These are phyloP conservation scores for Peucedramus taeniatus DNA, from an alignment of 2,113 vertebrate species.

Conservation along the genomic window DNA sequence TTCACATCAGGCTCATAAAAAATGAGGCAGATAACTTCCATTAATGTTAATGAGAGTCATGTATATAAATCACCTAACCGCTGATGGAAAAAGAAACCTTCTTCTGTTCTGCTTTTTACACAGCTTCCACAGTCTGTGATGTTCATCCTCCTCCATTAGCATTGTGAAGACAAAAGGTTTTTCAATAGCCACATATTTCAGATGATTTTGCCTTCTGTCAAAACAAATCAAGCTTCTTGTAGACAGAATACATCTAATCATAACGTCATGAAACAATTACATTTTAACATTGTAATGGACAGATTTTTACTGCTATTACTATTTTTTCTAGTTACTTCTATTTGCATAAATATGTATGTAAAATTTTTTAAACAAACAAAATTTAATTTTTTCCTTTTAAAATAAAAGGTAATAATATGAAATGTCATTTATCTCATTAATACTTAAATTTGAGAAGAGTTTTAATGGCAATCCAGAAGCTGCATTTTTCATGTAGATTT, in stretches of 20 bases:
- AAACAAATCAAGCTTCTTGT: not conserved
- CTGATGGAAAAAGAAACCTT: not conserved
- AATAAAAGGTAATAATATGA: not conserved
- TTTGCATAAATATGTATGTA: not conserved
- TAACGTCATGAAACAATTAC: not conserved
- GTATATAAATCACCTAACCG: constrained; percentile 34
- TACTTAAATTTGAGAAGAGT: constrained; percentile 8
- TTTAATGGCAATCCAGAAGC: constrained; percentile 1
- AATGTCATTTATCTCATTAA: not conserved
- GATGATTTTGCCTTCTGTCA: not conserved
- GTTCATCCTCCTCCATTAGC: not conserved
- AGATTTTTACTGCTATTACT: not conserved
- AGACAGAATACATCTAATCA: not conserved
- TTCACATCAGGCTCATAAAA: constrained; percentile 55
- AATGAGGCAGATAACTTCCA: constrained; percentile 52
- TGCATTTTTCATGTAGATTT: constrained; percentile 49
- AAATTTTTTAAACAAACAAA: not conserved
- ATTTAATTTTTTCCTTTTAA: not conserved
- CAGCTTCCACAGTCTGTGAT: not conserved
- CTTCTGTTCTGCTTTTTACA: not conserved
- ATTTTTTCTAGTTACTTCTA: not conserved
- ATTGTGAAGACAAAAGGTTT: not conserved
- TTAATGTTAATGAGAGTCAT: constrained; percentile 59
- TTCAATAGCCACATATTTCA: not conserved
- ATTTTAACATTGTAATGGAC: not conserved